Percentiles rank a stretch among this genome's conserved stretches.
These are phyloP conservation scores for Calameuta idolon DNA, from an alignment of 2,888 invertebrate genomes.

Conservation along the genomic window DNA sequence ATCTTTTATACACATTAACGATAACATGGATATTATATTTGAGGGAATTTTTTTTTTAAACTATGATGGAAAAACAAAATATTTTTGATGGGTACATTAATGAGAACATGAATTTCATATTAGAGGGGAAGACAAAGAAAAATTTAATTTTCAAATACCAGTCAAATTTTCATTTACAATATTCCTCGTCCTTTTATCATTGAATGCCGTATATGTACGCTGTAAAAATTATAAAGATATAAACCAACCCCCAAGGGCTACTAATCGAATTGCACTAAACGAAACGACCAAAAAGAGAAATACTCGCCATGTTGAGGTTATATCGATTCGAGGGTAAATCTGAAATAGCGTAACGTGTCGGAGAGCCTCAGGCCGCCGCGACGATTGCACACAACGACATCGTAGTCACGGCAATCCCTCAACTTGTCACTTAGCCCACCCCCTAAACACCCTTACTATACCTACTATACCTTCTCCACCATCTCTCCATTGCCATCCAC, in stretches of 20 bases:
- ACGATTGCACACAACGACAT: conserved; percentile 58
- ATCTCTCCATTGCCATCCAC: conserved; percentile 2
- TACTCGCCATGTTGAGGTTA: conserved; percentile 18
- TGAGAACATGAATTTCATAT: too few relatives aligned
- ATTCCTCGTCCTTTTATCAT: neutral
- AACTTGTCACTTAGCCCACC: conserved; percentile 62
- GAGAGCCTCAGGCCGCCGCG: conserved; percentile 24
- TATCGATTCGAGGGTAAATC: conserved; percentile 23
- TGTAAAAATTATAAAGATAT: neutral
- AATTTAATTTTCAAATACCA: neutral
- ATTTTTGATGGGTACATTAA: too few relatives aligned
- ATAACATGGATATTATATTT: too few relatives aligned
- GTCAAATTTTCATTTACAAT: neutral
- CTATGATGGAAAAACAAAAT: too few relatives aligned
- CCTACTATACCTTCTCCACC: conserved; percentile 17
- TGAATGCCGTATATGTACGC: neutral
- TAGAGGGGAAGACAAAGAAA: too few relatives aligned
- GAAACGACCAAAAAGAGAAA: neutral
- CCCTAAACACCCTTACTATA: conserved; percentile 21
- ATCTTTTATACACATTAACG: too few relatives aligned
- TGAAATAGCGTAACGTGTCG: conserved; percentile 15
- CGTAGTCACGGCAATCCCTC: conserved; percentile 58
- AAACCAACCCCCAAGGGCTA: neutral
- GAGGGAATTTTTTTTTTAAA: too few relatives aligned
- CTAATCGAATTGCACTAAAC: neutral